Percentiles rank a stretch among this genome's conserved stretches.
Evolutionary conservation across 2,113 vertebrate genomes (phyloP).

Genomic region (Aspidoscelis tigris): DNA sequence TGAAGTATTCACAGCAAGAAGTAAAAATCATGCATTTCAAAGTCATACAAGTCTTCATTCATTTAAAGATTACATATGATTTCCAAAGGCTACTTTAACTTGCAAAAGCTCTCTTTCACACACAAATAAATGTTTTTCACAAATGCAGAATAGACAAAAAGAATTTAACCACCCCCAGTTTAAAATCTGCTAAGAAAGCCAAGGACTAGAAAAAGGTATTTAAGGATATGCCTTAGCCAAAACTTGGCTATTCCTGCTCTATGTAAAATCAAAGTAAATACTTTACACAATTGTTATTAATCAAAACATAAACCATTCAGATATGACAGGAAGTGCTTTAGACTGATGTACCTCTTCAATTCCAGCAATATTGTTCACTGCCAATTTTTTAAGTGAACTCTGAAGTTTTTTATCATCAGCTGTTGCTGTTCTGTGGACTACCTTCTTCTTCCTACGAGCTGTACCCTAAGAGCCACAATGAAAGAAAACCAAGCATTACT

Average conservation of each 20-base stretch:
- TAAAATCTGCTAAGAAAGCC: neutral
- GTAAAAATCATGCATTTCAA: no score
- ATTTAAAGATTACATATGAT: neutral
- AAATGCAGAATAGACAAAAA: neutral
- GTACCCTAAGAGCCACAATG: conserved; percentile 84
- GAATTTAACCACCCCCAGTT: neutral
- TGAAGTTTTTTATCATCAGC: conserved; percentile 99
- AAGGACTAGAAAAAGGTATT: neutral
- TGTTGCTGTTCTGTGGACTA: conserved; percentile 97
- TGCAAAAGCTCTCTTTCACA: neutral
- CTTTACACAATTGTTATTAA: neutral
- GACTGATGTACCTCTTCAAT: conserved; percentile 91
- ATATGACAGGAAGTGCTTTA: conserved; percentile 1
- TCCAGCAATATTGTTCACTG: conserved; percentile 97
- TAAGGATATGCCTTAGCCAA: neutral
- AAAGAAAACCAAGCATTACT: conserved; percentile 31
- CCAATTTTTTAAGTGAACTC: conserved; percentile 96
- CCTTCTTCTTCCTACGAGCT: conserved; percentile 99
- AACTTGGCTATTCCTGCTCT: neutral
- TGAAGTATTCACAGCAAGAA: no score
- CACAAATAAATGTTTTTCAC: neutral
- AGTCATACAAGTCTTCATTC: neutral
- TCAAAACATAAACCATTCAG: neutral
- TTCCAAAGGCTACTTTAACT: neutral
- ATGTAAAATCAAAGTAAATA: neutral